A percentile compares a stretch with the other conserved stretches of the same genome.
Conservation (phyloP, 2,113 vertebrate genomes). For the Chaetorhynchus papuensis region DNA sequence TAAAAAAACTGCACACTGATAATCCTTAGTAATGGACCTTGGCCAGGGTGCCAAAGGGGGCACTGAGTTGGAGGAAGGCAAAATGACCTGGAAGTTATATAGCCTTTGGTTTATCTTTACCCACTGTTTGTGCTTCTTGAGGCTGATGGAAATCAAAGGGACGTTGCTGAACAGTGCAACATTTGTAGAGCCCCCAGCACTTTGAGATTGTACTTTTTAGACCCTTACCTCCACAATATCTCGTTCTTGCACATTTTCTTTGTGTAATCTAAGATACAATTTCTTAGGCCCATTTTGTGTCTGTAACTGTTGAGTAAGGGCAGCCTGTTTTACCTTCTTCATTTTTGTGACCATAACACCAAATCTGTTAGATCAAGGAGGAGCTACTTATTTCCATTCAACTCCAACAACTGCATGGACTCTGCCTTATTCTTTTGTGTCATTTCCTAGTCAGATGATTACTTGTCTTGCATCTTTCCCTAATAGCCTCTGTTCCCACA, state of each 20-base stretch:
- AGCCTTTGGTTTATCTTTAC: neutral
- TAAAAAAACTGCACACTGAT: neutral
- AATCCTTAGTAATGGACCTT: neutral
- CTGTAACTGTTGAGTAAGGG: neutral
- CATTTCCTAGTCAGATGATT: neutral
- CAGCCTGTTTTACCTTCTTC: neutral
- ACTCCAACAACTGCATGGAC: neutral
- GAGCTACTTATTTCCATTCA: neutral
- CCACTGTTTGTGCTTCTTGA: neutral
- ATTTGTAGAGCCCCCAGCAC: neutral
- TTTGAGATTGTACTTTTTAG: neutral
- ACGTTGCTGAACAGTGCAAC: neutral
- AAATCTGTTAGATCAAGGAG: neutral
- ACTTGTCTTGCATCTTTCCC: neutral
- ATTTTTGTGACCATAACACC: neutral
- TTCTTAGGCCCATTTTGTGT: neutral
- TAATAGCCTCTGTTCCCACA: neutral
- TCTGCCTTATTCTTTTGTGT: neutral
- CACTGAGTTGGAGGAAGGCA: neutral
- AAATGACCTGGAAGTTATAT: neutral
- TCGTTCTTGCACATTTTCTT: neutral
- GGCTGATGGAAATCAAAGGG: neutral
- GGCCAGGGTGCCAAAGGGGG: neutral
- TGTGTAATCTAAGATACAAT: fast-evolving
- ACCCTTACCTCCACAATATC: neutral